Conservation (phyloP, 2,113 vertebrate genomes). For the Lanius collurio region DNA sequence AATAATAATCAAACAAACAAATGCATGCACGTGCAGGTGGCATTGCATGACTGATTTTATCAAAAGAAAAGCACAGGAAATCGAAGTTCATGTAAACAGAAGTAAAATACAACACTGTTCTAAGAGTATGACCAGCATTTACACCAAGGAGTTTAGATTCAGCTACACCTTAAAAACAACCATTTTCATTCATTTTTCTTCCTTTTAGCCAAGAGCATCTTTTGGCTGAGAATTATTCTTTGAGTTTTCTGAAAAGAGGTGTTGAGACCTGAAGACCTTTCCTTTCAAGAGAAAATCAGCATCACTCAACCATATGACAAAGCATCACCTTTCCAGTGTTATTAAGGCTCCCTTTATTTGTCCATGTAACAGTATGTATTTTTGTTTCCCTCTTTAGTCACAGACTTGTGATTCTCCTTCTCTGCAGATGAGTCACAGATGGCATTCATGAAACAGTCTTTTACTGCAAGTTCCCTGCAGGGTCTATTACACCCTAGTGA, state of each 20-base stretch:
- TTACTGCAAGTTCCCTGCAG: neutral
- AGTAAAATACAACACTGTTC: neutral
- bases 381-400: neutral
- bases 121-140: neutral
- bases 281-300: neutral
- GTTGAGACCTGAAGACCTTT: neutral
- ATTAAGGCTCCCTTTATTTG: neutral
- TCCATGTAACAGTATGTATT: neutral
- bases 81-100: neutral
- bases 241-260: neutral
- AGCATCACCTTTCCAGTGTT: neutral
- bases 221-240: neutral
- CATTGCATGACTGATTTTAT: neutral
- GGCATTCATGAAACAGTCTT: neutral
- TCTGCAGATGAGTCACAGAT: neutral
- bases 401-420: neutral
- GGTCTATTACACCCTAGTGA: neutral
- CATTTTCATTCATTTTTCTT: neutral
- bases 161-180: neutral
- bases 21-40: accelerated
- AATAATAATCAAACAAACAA: neutral
- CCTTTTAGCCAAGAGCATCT: neutral
- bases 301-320: neutral
- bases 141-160: neutral
- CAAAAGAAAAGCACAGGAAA: neutral